phyloP scores from a whole-genome alignment of 2,113 vertebrate species.

The Podarcis raffonei region DNA sequence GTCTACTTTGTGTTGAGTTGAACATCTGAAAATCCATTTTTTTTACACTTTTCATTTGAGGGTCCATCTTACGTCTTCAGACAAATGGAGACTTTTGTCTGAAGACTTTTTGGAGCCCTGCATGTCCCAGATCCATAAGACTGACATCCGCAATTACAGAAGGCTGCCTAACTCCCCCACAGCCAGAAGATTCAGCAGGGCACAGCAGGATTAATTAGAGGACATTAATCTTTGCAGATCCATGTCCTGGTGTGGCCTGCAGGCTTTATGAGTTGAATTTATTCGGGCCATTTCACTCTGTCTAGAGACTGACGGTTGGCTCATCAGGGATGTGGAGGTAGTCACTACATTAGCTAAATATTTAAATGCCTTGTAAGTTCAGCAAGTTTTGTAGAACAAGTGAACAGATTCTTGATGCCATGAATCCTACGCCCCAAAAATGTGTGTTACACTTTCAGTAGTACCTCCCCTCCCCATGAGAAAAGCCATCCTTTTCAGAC shows the following conservation, averaged over 20 bases:
- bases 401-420: background rate
- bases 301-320: background rate
- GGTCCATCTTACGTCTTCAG: background rate
- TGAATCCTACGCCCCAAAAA: background rate
- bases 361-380: background rate
- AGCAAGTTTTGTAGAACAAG: background rate
- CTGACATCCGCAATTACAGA: background rate
- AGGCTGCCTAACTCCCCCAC: background rate
- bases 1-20: background rate
- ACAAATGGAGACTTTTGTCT: background rate
- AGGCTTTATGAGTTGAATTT: slow-evolving; percentile 6
- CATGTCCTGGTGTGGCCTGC: background rate
- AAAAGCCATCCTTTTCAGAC: too few relatives aligned
- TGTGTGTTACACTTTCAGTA: too few relatives aligned
- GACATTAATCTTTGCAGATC: slow-evolving; percentile 26
- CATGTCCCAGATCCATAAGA: background rate
- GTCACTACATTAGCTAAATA: slow-evolving; percentile 5
- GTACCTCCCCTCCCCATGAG: too few relatives aligned
- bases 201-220: slow-evolving; percentile 18
- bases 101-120: background rate
- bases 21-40: background rate
- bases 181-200: slow-evolving; percentile 1
- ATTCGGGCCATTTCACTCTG: slow-evolving; percentile 19
- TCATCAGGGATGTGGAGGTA: background rate
- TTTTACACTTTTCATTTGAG: background rate